phyloP scores from a whole-genome alignment of 2,797 vertebrate species.

The Siniperca scherzeri region DNA sequence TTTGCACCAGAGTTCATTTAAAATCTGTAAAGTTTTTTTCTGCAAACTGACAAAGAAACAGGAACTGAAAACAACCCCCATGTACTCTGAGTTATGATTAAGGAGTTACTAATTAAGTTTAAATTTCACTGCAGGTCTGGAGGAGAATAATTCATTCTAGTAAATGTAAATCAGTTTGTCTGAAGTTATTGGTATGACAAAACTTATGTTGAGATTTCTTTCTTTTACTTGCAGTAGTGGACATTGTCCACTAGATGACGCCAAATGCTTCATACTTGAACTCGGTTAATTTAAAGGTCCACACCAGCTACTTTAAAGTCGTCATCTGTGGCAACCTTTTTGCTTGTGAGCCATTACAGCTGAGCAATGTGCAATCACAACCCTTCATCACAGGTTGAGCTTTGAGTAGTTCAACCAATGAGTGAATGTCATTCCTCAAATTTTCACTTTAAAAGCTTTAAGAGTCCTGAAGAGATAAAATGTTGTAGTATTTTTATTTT shows the following conservation, averaged over 20 bases:
- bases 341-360: too few species aligned
- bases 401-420: too few species aligned
- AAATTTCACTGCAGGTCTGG: neutral
- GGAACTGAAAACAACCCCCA: neutral
- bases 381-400: too few species aligned
- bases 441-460: neutral
- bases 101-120: neutral
- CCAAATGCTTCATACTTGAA: neutral
- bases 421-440: neutral
- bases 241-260: constrained; percentile 18
- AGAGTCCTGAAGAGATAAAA: too few species aligned
- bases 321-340: neutral
- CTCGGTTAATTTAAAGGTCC: neutral
- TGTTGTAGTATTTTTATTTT: too few species aligned
- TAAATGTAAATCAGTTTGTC: neutral
- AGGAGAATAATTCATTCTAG: neutral
- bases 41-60: neutral
- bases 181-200: neutral
- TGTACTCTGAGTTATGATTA: neutral
- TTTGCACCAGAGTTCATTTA: neutral
- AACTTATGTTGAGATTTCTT: neutral
- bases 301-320: neutral
- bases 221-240: too few species aligned
- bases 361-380: too few species aligned
- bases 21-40: neutral